phyloP scores from a whole-genome alignment of 2,888 invertebrate species.

The Temnothorax rugatulus region DNA sequence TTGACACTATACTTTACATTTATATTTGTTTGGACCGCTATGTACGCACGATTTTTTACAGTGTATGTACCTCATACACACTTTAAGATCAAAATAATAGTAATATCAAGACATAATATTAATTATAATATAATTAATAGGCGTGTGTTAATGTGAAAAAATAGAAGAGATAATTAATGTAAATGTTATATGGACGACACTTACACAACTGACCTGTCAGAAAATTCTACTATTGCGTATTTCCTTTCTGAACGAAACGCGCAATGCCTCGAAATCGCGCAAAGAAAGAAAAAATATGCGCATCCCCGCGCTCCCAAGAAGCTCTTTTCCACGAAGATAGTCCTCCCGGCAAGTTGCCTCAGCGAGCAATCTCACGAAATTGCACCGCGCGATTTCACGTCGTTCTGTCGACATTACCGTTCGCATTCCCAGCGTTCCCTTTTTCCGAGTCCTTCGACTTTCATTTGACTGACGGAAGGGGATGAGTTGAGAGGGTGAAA shows the following conservation, averaged over 20 bases:
- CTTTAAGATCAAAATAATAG: not conserved
- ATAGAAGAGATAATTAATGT: not conserved
- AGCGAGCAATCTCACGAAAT: constrained; percentile 76
- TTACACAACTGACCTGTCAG: not conserved
- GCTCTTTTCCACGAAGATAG: constrained; percentile 71
- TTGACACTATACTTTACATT: too few relatives aligned
- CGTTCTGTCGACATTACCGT: constrained; percentile 73
- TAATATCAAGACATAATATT: constrained; percentile 16
- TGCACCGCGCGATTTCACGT: constrained; percentile 76
- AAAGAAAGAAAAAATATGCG: constrained; percentile 62
- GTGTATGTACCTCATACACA: not conserved
- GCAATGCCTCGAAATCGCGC: constrained; percentile 37
- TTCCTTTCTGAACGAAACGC: constrained; percentile 50
- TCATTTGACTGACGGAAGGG: constrained; percentile 64
- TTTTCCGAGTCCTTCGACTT: constrained; percentile 66
- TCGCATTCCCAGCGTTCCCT: constrained; percentile 64
- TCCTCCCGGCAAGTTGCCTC: constrained; percentile 66
- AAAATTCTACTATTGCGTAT: not conserved
- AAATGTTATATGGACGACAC: not conserved
- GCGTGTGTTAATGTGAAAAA: not conserved
- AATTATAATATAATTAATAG: not conserved
- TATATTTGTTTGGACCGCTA: too few relatives aligned
- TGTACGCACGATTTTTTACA: too few relatives aligned
- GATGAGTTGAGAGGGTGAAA: constrained; percentile 21
- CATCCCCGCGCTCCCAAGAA: constrained; percentile 62